Evolutionary conservation across 2,888 invertebrate species (phyloP), one percentile per base, ranked within the genome.

Genomic region (Ptilodon capucinus): DNA sequence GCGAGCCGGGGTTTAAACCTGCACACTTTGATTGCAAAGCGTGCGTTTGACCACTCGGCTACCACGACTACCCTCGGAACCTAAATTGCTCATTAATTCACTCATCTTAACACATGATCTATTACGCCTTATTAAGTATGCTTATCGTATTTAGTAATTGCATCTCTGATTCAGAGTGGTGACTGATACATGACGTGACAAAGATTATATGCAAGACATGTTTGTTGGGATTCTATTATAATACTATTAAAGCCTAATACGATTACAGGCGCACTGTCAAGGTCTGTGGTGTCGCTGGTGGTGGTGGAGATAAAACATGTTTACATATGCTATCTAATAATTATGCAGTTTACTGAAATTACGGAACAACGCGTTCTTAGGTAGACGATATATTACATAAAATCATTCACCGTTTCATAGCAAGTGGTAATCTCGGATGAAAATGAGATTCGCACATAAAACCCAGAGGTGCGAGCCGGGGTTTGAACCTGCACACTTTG

Each of bases 81-180:
- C n/a, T n/a, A n/a, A n/a, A n/a, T n/a, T n/a, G n/a, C n/a, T n/a
- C n/a, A n/a, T n/a, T n/a, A 7, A 7, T 7, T 6, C 21, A 21
- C 7, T 6, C 21, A 6, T 21, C 28, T 8, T 28, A 28, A 28
- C 28, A 28, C 28, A 8, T 38, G 32, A 34, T n/a, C n/a, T n/a
- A 35, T 9, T 18, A 35, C 13, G 9, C 23, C 34, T 32, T 42
- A 34, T 28, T 42, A 38, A 25, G 35, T 11, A 35, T 17, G 8
- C 35, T 21, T 6, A 21, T 39, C n/a, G 28, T 40, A 40, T 8
- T 16, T 7, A 16, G 34, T 38, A 53, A 34, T 14, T 28, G 38
- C 32, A 23, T 18, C 6, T 13, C 40, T 57, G 56, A 56, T 14
- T 59, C 59, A 59, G 32, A 59, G 28, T 21, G n/a, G 18, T 34